Base-by-base conservation (phyloP, 2,113 vertebrate genomes). In the Marmota flaviventris region DNA sequence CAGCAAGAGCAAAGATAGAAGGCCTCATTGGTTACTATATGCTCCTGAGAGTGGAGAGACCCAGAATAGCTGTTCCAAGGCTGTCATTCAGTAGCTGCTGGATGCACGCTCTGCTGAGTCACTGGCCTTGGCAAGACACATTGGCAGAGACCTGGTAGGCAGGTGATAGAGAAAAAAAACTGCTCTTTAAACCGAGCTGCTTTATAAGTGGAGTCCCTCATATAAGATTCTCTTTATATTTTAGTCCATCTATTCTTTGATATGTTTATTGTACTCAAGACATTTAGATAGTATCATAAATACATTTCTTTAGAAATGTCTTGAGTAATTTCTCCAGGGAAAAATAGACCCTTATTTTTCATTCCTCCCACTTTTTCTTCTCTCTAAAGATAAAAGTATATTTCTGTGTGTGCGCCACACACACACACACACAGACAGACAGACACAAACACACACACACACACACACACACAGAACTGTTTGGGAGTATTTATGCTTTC, bases 101-200 rank as follows among this genome's bases (percentile, higher is more conserved):
- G 69, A 51, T 9, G 34, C 37, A 17, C 0, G 1, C 83, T 94
- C 39, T 97, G 97, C 98, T 98, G 97, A 98, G 98, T 98, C 98
- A 98, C 95, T 93, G 94, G 91, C 96, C 91, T 96, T 98, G 98
- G 98, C 98, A 94, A 45, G 78, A 25, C 2, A 0, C 37, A 29
- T 42, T 97, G 94, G 97, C 96, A 4, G 18, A 78, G 94, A 92
- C 94, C 53, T 42, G 63, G 82, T 8, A 95, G 89, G 92, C 96
- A 97, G 95, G 96, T 96, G 95, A 94, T 16, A 87, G 69, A 77
- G 65, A 95, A 91, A 69, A 91, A 69, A 82, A 39, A 42, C 85
- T 42, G 29, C 76, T 91, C 82, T 67, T 61, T 24, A 93, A 94
- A 76, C 89, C 51, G 56, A 51, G 61, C 22, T 76, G 39, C 45